phyloP scores from a whole-genome alignment of 2,113 vertebrate species.

The Tachysurus fulvidraco region DNA sequence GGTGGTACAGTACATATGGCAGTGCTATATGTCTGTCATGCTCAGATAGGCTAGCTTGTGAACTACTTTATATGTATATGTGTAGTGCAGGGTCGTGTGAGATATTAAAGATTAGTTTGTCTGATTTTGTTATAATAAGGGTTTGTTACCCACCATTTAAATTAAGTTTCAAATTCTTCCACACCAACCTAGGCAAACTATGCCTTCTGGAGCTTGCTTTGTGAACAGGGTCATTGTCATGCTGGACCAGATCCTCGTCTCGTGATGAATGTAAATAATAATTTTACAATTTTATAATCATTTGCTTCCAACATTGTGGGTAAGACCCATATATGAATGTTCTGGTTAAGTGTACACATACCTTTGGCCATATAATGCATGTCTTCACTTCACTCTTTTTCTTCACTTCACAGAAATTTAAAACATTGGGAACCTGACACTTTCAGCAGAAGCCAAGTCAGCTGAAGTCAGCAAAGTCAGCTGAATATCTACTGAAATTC shows the following conservation, averaged over 20 bases:
- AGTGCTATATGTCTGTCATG: conserved; percentile 20
- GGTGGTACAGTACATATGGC: conserved; percentile 32
- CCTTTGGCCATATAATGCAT: neutral
- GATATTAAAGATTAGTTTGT: neutral
- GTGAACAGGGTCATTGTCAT: too few species aligned
- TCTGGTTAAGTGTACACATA: neutral
- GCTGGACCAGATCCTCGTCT: too few species aligned
- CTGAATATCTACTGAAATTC: neutral
- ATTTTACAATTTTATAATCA: neutral
- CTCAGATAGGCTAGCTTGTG: conserved; percentile 27
- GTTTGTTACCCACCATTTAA: neutral
- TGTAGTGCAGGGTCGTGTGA: neutral
- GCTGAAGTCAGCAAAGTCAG: neutral
- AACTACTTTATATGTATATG: neutral
- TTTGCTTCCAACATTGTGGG: neutral
- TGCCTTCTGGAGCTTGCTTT: too few species aligned
- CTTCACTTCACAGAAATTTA: neutral
- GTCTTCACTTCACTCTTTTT: neutral
- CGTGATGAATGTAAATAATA: too few species aligned
- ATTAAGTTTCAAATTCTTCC: neutral
- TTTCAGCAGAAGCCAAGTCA: conserved; percentile 1
- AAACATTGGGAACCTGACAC: neutral
- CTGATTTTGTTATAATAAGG: neutral
- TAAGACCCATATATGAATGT: neutral
- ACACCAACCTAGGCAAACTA: too few species aligned